phyloP scores from a whole-genome alignment of 2,888 invertebrate species.

The Microchrysa polita region DNA sequence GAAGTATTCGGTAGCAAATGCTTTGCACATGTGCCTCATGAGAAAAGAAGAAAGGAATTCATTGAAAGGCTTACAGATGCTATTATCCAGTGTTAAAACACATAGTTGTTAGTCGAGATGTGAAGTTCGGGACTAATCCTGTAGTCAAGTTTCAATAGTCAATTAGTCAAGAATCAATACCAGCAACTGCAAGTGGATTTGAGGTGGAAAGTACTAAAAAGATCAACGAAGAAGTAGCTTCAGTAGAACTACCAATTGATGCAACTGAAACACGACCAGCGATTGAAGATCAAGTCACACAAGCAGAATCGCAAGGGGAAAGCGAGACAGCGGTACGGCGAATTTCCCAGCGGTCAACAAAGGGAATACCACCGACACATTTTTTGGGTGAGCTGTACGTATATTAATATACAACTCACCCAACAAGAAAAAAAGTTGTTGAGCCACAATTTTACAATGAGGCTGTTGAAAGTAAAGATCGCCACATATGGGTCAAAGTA shows the following conservation, averaged over 20 bases:
- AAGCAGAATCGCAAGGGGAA: background rate
- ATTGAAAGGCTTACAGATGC: conserved; percentile 52
- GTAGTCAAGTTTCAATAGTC: no score
- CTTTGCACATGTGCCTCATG: conserved; percentile 50
- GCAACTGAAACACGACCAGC: background rate
- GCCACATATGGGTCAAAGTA: background rate
- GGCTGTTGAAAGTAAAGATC: background rate
- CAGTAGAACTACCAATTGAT: background rate
- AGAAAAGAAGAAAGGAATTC: conserved; percentile 49
- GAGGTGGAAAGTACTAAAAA: no score
- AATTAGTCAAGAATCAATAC: no score
- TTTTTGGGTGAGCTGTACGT: background rate
- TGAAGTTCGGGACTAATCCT: no score
- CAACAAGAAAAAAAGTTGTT: background rate
- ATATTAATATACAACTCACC: no score
- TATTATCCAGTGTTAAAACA: conserved; percentile 45
- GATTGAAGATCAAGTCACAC: background rate
- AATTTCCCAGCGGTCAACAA: background rate
- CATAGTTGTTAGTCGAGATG: conserved; percentile 47
- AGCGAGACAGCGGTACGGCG: background rate
- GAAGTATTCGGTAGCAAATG: conserved; percentile 50
- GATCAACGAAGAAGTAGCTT: background rate
- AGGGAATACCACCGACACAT: background rate
- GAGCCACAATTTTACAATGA: background rate
- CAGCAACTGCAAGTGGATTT: no score